Percentiles rank a stretch among this genome's conserved stretches.
Conservation (phyloP, 2,888 invertebrate genomes). For the Amphimallon solstitiale region DNA sequence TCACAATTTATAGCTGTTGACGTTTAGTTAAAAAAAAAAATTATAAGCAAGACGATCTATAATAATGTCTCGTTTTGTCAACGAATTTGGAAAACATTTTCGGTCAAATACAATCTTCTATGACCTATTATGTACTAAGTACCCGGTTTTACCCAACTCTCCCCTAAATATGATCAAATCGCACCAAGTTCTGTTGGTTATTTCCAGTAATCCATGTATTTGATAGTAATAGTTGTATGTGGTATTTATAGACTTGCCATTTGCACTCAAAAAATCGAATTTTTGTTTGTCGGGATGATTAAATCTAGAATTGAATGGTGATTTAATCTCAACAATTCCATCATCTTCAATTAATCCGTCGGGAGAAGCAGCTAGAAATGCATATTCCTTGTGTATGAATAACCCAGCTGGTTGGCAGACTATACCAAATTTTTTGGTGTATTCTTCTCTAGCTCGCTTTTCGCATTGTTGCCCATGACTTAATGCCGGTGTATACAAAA, state of each 20-base stretch:
- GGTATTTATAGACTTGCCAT: neutral
- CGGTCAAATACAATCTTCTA: too few species aligned
- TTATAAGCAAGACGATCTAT: too few species aligned
- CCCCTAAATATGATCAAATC: neutral
- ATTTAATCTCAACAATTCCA: neutral
- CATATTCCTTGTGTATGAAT: neutral
- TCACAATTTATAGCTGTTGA: too few species aligned
- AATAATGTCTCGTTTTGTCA: too few species aligned
- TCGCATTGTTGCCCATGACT: neutral
- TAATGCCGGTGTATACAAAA: neutral
- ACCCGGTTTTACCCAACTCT: too few species aligned
- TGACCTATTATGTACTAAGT: too few species aligned
- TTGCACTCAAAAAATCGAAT: neutral
- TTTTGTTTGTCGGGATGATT: neutral
- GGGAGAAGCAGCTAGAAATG: neutral
- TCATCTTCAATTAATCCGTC: too few species aligned
- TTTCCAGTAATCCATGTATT: neutral
- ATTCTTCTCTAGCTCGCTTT: neutral
- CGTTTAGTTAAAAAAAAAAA: too few species aligned
- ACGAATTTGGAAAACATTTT: too few species aligned
- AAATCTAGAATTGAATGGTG: too few species aligned
- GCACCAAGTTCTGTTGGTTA: slow-evolving; percentile 7
- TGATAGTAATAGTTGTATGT: slow-evolving; percentile 1
- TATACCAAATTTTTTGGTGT: neutral
- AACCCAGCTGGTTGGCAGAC: neutral